phyloP scores from a whole-genome alignment of 1,140 invertebrate genomes.

The Brachionus asplanchnoidis region DNA sequence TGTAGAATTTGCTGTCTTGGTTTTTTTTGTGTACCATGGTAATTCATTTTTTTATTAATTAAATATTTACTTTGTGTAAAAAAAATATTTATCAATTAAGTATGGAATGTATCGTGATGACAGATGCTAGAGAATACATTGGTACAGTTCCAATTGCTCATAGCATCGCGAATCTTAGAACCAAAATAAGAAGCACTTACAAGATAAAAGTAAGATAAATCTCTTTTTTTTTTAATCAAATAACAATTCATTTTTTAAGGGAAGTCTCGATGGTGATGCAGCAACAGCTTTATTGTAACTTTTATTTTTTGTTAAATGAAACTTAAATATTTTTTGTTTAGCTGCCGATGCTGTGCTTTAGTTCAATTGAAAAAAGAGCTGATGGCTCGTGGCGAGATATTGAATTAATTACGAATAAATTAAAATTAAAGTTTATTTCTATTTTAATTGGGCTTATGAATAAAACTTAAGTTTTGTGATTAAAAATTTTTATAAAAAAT shows the following conservation, averaged over 20 bases:
- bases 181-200: constrained; percentile 1
- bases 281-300: not conserved
- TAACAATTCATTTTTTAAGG: not conserved
- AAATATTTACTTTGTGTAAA: too few species aligned
- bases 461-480: not conserved
- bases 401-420: not conserved
- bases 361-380: constrained; percentile 24
- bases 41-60: not conserved
- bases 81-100: not conserved
- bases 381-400: constrained; percentile 10
- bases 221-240: too few species aligned
- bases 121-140: not conserved
- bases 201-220: constrained; percentile 6
- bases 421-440: not conserved
- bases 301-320: not conserved
- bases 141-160: not conserved
- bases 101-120: constrained; percentile 23
- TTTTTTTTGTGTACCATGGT: constrained; percentile 33
- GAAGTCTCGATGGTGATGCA: constrained; percentile 4
- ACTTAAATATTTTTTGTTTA: not conserved
- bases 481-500: not conserved
- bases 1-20: constrained; percentile 14
- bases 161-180: not conserved
- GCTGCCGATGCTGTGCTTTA: constrained; percentile 9
- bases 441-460: not conserved